A percentile compares a stretch with the other conserved stretches of the same genome.
phyloP scores from a whole-genome alignment of 2,113 vertebrate species.

The Forbesichthys papilliferus region DNA sequence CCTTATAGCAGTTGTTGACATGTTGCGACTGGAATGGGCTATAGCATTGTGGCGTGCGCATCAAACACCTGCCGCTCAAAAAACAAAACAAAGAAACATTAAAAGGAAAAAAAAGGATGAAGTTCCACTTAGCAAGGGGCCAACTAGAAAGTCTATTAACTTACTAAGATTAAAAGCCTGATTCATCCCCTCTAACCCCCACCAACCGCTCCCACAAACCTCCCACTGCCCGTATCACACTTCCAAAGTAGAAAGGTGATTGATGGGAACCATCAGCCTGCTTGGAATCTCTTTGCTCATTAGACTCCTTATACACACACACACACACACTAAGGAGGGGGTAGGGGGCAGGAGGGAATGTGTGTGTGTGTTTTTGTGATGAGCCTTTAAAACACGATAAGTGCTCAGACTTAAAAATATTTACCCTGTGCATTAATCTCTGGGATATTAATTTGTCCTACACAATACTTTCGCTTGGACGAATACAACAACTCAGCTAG shows the following conservation, averaged over 20 bases:
- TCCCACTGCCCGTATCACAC: constrained; percentile 62
- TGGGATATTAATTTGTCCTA: constrained; percentile 62
- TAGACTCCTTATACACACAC: constrained; percentile 69
- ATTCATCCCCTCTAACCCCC: constrained; percentile 56
- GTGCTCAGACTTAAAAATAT: constrained; percentile 56
- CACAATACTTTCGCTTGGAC: constrained; percentile 41
- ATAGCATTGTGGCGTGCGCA: constrained; percentile 73
- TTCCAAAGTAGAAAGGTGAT: constrained; percentile 76
- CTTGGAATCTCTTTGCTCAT: constrained; percentile 76
- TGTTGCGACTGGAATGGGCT: constrained; percentile 60
- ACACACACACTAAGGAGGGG: constrained; percentile 32
- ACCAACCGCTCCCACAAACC: constrained; percentile 24
- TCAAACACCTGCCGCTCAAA: constrained; percentile 54
- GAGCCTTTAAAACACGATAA: constrained; percentile 61
- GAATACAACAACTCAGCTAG: constrained; percentile 23
- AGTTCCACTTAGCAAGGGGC: constrained; percentile 55
- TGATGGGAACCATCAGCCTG: constrained; percentile 78
- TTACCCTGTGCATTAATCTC: constrained; percentile 64
- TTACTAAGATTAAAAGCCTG: constrained; percentile 80
- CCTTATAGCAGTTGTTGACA: constrained; percentile 49
- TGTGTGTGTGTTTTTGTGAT: not conserved
- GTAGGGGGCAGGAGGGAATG: not conserved
- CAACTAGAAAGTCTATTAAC: constrained; percentile 75
- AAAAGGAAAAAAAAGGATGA: constrained; percentile 47
- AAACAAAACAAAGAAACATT: no score